These are phyloP conservation scores for Sminthurides aquaticus DNA, from an alignment of 2,888 invertebrate genomes.

Conservation along the genomic window DNA sequence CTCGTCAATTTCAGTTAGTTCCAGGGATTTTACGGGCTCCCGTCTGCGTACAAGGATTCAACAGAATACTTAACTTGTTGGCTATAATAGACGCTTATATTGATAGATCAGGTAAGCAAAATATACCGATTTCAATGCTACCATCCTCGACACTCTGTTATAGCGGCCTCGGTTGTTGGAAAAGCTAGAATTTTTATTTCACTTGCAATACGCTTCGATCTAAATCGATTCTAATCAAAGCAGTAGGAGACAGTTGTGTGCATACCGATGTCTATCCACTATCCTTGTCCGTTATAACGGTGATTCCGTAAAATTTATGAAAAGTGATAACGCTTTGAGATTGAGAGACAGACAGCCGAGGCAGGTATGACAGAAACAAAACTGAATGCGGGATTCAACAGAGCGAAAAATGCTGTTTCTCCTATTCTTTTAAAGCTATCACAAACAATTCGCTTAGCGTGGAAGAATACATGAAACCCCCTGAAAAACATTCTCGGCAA, in stretches of 20 bases:
- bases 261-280: no score
- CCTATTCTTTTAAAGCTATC: background rate
- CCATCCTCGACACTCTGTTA: background rate
- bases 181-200: no score
- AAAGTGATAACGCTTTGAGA: background rate
- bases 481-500: background rate
- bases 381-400: background rate
- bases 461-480: background rate
- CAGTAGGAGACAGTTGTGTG: no score
- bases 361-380: background rate
- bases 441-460: no score
- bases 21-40: slow-evolving; percentile 20
- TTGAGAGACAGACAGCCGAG: slow-evolving; percentile 1
- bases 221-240: background rate
- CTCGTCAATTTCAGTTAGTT: slow-evolving; percentile 19
- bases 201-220: background rate
- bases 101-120: background rate
- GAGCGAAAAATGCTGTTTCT: slow-evolving; percentile 15
- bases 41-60: slow-evolving; percentile 24
- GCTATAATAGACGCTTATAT: background rate
- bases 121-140: background rate
- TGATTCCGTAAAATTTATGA: background rate
- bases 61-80: slow-evolving; percentile 17
- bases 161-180: slow-evolving; percentile 9
- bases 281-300: slow-evolving; percentile 8